These are phyloP conservation scores for Drosophila greeni DNA, from an alignment of 2,888 invertebrate species.

Conservation along the genomic window DNA sequence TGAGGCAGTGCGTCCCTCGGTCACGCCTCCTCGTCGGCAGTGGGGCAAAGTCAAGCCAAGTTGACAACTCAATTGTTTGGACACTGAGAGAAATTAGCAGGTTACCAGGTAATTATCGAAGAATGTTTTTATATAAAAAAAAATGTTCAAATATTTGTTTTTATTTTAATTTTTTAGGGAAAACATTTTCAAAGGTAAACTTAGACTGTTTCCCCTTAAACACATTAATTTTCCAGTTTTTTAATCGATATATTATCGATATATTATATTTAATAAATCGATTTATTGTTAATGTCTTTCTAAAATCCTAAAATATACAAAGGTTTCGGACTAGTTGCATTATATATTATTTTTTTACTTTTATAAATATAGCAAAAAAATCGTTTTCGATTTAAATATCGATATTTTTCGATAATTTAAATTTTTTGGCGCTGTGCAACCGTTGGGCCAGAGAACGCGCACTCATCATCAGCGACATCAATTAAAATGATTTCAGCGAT, in stretches of 20 bases:
- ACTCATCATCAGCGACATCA: conserved; percentile 47
- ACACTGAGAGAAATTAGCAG: conserved; percentile 11
- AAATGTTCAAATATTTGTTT: neutral
- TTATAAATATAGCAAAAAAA: neutral
- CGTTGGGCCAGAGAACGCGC: neutral
- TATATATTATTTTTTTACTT: neutral
- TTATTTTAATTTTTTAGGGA: neutral
- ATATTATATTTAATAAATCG: no score
- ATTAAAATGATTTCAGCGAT: conserved; percentile 67
- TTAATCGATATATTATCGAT: neutral
- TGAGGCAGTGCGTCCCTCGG: conserved; percentile 16
- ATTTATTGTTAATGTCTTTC: no score
- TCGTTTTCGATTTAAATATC: neutral
- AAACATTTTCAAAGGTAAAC: neutral
- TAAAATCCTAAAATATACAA: no score
- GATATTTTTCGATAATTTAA: neutral
- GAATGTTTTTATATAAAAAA: neutral
- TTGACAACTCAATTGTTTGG: conserved; percentile 71
- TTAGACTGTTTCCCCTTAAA: neutral
- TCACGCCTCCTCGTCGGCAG: conserved; percentile 19
- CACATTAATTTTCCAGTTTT: no score
- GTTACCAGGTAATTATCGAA: no score
- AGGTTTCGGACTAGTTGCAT: no score
- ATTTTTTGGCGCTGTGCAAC: conserved; percentile 2
- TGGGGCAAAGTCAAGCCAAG: conserved; percentile 31